A percentile compares a stretch with the other conserved stretches of the same genome.
phyloP scores from a whole-genome alignment of 2,113 vertebrate genomes.

The Ondatra zibethicus region DNA sequence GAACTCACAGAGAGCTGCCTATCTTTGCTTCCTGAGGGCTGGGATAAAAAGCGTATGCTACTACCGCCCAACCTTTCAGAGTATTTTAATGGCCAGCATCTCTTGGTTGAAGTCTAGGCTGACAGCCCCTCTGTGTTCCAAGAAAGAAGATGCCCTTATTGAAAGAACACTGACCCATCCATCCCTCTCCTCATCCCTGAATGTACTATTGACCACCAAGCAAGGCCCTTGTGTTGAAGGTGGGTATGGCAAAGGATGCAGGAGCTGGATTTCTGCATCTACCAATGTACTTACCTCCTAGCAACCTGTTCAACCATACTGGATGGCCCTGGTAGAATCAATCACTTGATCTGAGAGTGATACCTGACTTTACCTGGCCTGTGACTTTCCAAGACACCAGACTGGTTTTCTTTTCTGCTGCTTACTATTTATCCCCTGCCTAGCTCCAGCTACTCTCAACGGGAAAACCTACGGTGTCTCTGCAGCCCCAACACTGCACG shows the following conservation, averaged over 20 bases:
- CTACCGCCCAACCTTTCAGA: not conserved
- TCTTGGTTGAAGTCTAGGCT: not conserved
- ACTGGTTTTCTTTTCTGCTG: not conserved
- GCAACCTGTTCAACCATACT: not conserved
- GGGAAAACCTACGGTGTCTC: not conserved
- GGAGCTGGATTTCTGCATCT: not conserved
- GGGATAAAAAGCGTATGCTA: too few species aligned
- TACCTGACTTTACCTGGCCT: not conserved
- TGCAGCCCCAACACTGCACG: not conserved
- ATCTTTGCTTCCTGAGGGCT: too few species aligned
- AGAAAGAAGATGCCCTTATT: not conserved
- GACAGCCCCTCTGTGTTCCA: not conserved
- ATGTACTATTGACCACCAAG: not conserved
- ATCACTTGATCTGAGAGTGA: not conserved
- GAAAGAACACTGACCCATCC: not conserved
- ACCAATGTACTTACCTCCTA: accelerated
- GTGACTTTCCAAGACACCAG: not conserved
- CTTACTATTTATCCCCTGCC: too few species aligned
- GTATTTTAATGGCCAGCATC: not conserved
- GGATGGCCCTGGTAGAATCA: not conserved
- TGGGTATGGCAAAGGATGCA: not conserved
- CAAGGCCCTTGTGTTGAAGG: not conserved
- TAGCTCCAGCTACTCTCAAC: not conserved
- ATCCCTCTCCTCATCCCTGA: too few species aligned
- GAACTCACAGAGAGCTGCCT: too few species aligned